A percentile compares a stretch with the other conserved stretches of the same genome.
Evolutionary conservation across 2,888 invertebrate species (phyloP).

Genomic region (Rhaphigaster nebulosa): DNA sequence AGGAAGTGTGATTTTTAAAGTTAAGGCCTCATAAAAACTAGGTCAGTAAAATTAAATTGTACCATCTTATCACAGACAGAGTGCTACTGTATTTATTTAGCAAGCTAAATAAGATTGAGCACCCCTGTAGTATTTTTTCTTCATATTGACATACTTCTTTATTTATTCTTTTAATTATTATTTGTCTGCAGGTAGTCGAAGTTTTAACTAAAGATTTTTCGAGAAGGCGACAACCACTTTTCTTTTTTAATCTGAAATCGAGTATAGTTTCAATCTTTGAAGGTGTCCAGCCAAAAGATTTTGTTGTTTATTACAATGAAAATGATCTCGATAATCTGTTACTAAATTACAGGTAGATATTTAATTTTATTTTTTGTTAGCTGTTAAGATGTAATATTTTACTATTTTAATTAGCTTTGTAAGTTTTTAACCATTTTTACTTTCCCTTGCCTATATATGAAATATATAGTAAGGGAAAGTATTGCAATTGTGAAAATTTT

Average conservation of each 20-base stretch:
- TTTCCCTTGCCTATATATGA: too few species aligned
- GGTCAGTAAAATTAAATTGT: too few species aligned
- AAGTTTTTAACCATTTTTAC: too few species aligned
- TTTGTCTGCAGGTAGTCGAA: constrained; percentile 74
- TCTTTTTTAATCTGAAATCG: constrained; percentile 74
- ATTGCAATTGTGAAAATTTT: too few species aligned
- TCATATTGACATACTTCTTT: not conserved
- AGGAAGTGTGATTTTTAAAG: too few species aligned
- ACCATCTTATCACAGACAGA: too few species aligned
- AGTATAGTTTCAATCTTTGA: constrained; percentile 74
- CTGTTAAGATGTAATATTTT: too few species aligned
- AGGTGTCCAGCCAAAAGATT: constrained; percentile 73
- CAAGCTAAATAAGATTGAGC: too few species aligned
- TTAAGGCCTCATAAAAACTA: too few species aligned
- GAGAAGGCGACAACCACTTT: constrained; percentile 72
- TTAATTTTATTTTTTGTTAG: not conserved
- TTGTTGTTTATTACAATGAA: constrained; percentile 73
- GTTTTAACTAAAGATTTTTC: constrained; percentile 74
- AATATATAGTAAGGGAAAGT: too few species aligned
- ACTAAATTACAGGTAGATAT: constrained; percentile 58
- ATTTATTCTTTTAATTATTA: not conserved
- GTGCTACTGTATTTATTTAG: too few species aligned
- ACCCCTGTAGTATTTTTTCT: not conserved
- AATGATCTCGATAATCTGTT: constrained; percentile 73
- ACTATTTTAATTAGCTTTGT: too few species aligned